Evolutionary conservation across 2,797 vertebrate species (phyloP).

Genomic region (Acestrorhynchus altus): DNA sequence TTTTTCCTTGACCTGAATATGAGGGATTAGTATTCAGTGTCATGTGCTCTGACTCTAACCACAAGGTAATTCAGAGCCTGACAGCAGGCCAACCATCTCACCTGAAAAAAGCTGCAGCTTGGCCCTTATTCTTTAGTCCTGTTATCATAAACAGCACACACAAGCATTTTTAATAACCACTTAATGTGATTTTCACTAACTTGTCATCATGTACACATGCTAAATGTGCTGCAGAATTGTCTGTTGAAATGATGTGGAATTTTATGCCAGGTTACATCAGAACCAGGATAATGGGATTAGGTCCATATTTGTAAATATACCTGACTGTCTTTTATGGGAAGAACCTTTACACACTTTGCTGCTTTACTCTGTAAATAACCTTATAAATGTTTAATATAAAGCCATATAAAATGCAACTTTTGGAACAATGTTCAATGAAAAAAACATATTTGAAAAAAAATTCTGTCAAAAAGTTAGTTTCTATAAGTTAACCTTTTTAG

Average conservation of each 20-base stretch:
- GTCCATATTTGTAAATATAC: background rate
- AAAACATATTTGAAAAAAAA: too few relatives aligned
- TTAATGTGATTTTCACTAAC: background rate
- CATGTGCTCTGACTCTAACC: background rate
- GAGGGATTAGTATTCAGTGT: background rate
- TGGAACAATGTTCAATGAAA: too few relatives aligned
- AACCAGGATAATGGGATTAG: background rate
- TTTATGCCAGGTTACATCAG: background rate
- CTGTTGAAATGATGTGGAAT: background rate
- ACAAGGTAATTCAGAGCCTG: constrained; percentile 3
- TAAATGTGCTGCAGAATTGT: background rate
- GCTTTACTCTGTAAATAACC: too few relatives aligned
- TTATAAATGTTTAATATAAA: too few relatives aligned
- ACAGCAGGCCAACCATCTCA: constrained; percentile 1
- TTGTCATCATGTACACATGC: background rate
- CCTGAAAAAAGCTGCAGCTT: background rate
- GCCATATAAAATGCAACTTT: too few relatives aligned
- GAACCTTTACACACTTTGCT: too few relatives aligned
- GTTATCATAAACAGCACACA: background rate
- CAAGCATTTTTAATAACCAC: background rate
- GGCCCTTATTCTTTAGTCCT: background rate
- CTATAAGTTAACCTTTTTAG: too few relatives aligned
- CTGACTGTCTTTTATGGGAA: background rate
- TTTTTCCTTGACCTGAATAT: background rate
- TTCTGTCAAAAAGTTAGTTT: too few relatives aligned